These are phyloP conservation scores for Stenurella melanura DNA, from an alignment of 2,888 invertebrate genomes.

Conservation along the genomic window DNA sequence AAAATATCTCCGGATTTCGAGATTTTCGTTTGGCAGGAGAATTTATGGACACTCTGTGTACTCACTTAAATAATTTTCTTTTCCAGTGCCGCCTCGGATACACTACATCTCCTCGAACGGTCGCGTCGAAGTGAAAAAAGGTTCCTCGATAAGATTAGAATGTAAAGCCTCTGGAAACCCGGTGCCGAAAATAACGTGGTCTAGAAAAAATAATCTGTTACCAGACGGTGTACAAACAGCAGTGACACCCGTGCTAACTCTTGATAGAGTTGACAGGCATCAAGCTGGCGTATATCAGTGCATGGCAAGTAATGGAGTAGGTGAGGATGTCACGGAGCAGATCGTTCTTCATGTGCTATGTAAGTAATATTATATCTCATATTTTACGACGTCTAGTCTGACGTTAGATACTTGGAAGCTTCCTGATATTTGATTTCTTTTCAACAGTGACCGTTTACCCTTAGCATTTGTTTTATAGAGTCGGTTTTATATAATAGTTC, in stretches of 20 bases:
- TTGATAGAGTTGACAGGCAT: conserved; percentile 79
- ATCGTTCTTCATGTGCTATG: conserved; percentile 79
- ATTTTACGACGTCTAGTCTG: neutral
- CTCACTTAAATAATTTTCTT: conserved; percentile 42
- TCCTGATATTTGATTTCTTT: neutral
- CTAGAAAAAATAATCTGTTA: conserved; percentile 75
- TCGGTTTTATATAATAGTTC: too few species aligned
- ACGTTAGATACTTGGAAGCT: neutral
- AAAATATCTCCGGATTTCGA: too few species aligned
- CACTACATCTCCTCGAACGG: conserved; percentile 79
- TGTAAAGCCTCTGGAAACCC: conserved; percentile 76
- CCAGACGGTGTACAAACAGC: conserved; percentile 79
- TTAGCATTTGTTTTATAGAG: too few species aligned
- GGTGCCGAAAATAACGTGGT: conserved; percentile 75
- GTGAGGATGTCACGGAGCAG: conserved; percentile 78
- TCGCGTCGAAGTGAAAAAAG: conserved; percentile 79
- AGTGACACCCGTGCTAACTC: conserved; percentile 77
- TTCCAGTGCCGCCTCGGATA: conserved; percentile 80
- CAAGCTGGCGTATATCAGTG: conserved; percentile 80
- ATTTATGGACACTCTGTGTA: too few species aligned
- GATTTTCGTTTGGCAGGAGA: too few species aligned
- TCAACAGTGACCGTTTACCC: too few species aligned
- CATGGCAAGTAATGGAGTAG: conserved; percentile 79
- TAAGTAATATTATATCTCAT: conserved; percentile 72
- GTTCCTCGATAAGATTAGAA: conserved; percentile 73